Evolutionary conservation across 2,797 vertebrate genomes (phyloP), one percentile per base, ranked within the genome.

Genomic region (Monodelphis domestica): DNA sequence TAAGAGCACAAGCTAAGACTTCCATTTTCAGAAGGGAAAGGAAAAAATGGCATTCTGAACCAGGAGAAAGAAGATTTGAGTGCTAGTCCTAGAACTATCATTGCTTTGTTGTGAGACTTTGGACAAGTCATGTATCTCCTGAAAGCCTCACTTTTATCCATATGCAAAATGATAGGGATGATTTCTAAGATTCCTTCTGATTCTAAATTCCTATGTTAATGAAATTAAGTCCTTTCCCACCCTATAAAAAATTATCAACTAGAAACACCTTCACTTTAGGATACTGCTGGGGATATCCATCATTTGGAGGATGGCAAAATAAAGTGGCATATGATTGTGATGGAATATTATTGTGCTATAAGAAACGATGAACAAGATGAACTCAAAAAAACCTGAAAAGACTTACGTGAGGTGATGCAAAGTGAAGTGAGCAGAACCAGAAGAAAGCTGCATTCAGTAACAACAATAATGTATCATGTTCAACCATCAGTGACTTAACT

Each of bases 181-280:
- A 92, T 54, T 38, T 89, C 84, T 87, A 90, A 94, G 15, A 21
- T 55, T 15, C 4, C 10, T 30, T 29, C 90, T n/a, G 45, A 57
- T 38, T 89, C 53, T 93, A 54, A 70, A 57, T 87, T n/a, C 88
- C 95, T 89, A 93, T 56, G 33, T 59, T 89, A 89, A 5, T 84
- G 51, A 91, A 94, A 94, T 93, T 28, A 88, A 90, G 28, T 89
- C 53, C 33, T 70, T 38, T 70, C 59, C 28, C 54, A 63, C 51
- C 56, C 88, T 91, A 59, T 53, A 54, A 57, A 88, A n/a, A 94
- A 94, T 84, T 38, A 21, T 53, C n/a, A 89, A 17, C 11, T 93
- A 93, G 70, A 53, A 87, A 88, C 92, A 53, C 1, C 28, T 92
- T 94, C 89, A n/a, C n/a, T n/a, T n/a, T n/a, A n/a, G n/a, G n/a